Base-by-base conservation (phyloP, 2,797 vertebrate genomes). In the Eulemur mongoz region DNA sequence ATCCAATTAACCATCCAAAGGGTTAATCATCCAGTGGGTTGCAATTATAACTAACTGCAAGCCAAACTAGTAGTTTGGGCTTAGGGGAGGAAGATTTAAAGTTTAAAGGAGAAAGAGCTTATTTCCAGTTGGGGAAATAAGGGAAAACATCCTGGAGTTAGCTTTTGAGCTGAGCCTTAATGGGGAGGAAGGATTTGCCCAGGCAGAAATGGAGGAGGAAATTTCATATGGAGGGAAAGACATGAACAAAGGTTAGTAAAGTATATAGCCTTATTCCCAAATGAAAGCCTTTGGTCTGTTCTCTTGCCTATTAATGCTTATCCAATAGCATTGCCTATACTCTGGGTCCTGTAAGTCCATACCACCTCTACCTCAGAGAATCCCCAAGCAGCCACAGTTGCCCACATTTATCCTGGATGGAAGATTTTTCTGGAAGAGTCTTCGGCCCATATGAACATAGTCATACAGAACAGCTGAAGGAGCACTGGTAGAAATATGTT, bases 401-500 rank as follows among this genome's bases (percentile, higher is more conserved):
- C 12, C 35, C 23, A 63, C 38, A 59, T 75, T 85, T 61, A 88
- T 43, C 89, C n/a, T 75, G 1, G 20, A 73, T 73, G 43, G 14
- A 12, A 82, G 25, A 91, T 72, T 81, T 69, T 15, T 83, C 27
- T 82, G 65, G 12, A 22, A 59, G 57, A 8, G 18, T 91, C 15
- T 96, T 95, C 75, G n/a, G 43, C 25, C 13, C n/a, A 94, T 61
- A 35, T 85, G 12, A 93, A 54, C 73, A 88, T 88, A 54, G 2
- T 45, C 63, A 14, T 69, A 65, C 9, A 81, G 48, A 94, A 81
- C 7, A 4, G 7, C 27, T 9, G 38, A 88, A 85, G 30, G 32
- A 85, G 5, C 40, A 91, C n/a, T 89, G 79, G 18, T 80, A 96
- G 40, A 93, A 93, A 76, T 89, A 87, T 40, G 69, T 48, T 95